A percentile compares a stretch with the other conserved stretches of the same genome.
Evolutionary conservation across 2,888 invertebrate genomes (phyloP).

Genomic region (Drosophila birchii): DNA sequence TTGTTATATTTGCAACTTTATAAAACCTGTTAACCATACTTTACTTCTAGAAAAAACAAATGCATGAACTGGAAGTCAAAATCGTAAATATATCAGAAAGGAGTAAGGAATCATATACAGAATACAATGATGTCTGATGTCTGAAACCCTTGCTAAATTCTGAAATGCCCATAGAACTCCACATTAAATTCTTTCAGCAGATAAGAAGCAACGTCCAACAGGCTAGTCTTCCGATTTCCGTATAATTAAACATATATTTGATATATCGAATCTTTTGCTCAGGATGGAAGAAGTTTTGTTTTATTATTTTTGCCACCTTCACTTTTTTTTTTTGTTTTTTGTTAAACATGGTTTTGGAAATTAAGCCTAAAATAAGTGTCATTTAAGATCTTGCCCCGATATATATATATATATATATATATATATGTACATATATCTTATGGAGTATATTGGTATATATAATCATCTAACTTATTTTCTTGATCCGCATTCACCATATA

Average conservation of each 20-base stretch:
- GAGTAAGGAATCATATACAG: neutral
- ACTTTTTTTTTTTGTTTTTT: neutral
- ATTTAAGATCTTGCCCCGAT: conserved; percentile 7
- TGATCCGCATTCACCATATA: conserved; percentile 10
- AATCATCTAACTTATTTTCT: conserved; percentile 5
- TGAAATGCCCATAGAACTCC: neutral
- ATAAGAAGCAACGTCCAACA: neutral
- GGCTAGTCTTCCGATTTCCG: neutral
- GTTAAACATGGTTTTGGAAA: conserved; percentile 5
- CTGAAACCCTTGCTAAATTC: too few species aligned
- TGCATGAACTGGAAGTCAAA: neutral
- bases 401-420: conserved; percentile 4
- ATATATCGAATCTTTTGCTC: neutral
- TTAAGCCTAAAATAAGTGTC: conserved; percentile 2
- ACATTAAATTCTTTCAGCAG: neutral
- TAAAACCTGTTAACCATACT: neutral
- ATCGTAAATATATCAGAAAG: neutral
- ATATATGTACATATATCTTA: conserved; percentile 7
- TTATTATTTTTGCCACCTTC: conserved; percentile 3
- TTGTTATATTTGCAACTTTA: neutral
- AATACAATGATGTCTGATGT: too few species aligned
- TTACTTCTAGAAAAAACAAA: neutral
- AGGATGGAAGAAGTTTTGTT: conserved; percentile 5
- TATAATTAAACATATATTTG: neutral
- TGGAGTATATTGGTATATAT: neutral